phyloP scores from a whole-genome alignment of 1,140 invertebrate genomes.

The Phymastichus coffea region DNA sequence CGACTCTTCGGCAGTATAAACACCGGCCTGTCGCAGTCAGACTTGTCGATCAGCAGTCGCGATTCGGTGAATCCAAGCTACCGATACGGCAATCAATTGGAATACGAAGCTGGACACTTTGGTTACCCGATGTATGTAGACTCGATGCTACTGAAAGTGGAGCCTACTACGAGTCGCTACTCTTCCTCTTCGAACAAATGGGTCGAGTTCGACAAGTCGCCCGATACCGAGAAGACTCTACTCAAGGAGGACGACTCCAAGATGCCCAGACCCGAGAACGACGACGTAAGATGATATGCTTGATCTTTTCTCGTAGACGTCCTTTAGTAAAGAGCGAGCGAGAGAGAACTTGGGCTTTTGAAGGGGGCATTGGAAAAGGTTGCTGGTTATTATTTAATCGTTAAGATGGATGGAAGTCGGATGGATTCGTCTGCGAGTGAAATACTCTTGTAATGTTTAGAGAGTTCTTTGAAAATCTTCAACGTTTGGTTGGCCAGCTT shows the following conservation, averaged over 20 bases:
- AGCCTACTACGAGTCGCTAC: not conserved
- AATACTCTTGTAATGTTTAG: too few relatives aligned
- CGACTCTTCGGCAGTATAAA: constrained; percentile 58
- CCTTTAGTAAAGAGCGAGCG: too few relatives aligned
- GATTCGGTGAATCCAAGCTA: constrained; percentile 71
- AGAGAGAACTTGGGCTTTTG: too few relatives aligned
- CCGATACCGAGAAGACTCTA: constrained; percentile 50
- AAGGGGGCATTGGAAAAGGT: too few relatives aligned
- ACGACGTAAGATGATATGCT: constrained; percentile 32
- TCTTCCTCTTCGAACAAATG: constrained; percentile 35
- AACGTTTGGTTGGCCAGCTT: too few relatives aligned
- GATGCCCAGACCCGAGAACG: constrained; percentile 46
- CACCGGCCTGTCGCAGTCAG: constrained; percentile 75
- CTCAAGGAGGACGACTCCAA: constrained; percentile 40
- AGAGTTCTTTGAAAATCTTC: too few relatives aligned
- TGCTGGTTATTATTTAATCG: too few relatives aligned
- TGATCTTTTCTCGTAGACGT: too few relatives aligned
- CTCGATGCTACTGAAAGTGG: not conserved
- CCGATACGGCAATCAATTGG: constrained; percentile 73
- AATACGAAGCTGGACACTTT: constrained; percentile 71
- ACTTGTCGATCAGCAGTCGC: constrained; percentile 70
- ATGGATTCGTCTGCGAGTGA: too few relatives aligned
- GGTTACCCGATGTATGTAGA: constrained; percentile 64
- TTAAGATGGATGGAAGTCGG: too few relatives aligned
- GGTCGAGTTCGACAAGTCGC: constrained; percentile 54